Conservation (phyloP, 2,797 vertebrate species). For the Adelosebastes latens region DNA sequence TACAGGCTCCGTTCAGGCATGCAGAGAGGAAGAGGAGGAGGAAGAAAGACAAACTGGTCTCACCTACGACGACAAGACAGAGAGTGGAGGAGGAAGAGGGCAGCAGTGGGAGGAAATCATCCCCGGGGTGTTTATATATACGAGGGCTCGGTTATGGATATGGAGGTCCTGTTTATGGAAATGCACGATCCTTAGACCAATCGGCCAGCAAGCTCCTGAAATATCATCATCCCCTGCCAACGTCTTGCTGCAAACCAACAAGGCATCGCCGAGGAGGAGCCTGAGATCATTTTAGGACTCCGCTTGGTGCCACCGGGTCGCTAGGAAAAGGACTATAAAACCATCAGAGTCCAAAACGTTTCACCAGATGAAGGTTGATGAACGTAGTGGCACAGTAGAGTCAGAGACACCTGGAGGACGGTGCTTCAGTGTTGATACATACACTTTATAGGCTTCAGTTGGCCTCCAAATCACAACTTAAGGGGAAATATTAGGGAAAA, state of each 20-base stretch:
- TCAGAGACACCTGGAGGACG: neutral
- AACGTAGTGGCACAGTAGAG: neutral
- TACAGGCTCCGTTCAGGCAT: neutral
- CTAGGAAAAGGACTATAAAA: constrained; percentile 47
- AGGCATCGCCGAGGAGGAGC: constrained; percentile 63
- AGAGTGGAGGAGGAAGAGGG: constrained; percentile 51
- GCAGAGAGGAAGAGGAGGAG: constrained; percentile 33
- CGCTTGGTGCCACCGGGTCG: neutral
- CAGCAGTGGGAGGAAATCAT: constrained; percentile 51
- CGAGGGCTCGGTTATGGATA: constrained; percentile 48
- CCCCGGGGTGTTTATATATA: constrained; percentile 74
- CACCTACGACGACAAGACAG: constrained; percentile 59
- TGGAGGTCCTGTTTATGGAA: constrained; percentile 82
- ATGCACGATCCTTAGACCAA: constrained; percentile 78
- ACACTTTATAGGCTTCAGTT: no score
- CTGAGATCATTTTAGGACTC: constrained; percentile 44
- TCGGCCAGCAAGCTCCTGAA: constrained; percentile 75
- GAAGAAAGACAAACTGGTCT: constrained; percentile 42
- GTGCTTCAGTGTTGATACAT: neutral
- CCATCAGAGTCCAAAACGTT: neutral
- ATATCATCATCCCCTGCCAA: constrained; percentile 69
- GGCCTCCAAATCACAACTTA: neutral
- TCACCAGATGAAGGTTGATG: neutral
- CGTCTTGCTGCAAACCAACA: constrained; percentile 25
- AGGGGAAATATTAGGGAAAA: neutral